These are phyloP conservation scores for Harpegnathos saltator DNA, from an alignment of 1,140 invertebrate genomes.

Conservation along the genomic window DNA sequence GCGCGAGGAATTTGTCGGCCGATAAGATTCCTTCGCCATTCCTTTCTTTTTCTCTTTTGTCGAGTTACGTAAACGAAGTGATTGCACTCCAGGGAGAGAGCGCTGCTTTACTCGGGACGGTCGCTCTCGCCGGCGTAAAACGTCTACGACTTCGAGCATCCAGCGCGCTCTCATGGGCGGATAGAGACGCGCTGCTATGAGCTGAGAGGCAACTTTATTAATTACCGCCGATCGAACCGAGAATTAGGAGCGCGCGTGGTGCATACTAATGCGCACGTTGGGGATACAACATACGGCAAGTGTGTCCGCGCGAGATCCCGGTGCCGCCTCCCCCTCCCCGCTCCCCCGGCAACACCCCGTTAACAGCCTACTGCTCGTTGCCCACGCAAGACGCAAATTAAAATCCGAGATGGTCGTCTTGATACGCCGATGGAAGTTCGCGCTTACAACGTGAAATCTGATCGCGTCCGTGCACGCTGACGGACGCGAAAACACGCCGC, in stretches of 20 bases:
- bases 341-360: no score
- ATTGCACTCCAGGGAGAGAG: not conserved
- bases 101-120: not conserved
- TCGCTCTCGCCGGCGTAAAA: not conserved
- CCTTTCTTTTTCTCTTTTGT: not conserved
- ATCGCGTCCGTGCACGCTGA: slow-evolving; percentile 44
- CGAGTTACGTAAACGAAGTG: not conserved
- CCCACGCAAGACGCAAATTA: slow-evolving; percentile 55
- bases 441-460: slow-evolving; percentile 65
- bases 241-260: slow-evolving; percentile 34
- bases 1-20: slow-evolving; percentile 4
- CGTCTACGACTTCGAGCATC: not conserved
- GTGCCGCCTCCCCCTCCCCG: no score
- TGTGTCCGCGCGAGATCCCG: not conserved
- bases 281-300: slow-evolving; percentile 7
- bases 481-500: slow-evolving; percentile 16
- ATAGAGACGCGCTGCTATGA: slow-evolving; percentile 20
- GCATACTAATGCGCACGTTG: slow-evolving; percentile 57
- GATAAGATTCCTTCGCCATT: not conserved
- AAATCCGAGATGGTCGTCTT: slow-evolving; percentile 64
- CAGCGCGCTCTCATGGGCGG: not conserved
- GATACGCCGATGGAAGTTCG: slow-evolving; percentile 62
- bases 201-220: slow-evolving; percentile 54
- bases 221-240: slow-evolving; percentile 53
- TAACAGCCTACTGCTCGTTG: slow-evolving; percentile 17